Percentiles rank a stretch among this genome's conserved stretches.
phyloP scores from a whole-genome alignment of 2,888 invertebrate genomes.

The Congeria kusceri region DNA sequence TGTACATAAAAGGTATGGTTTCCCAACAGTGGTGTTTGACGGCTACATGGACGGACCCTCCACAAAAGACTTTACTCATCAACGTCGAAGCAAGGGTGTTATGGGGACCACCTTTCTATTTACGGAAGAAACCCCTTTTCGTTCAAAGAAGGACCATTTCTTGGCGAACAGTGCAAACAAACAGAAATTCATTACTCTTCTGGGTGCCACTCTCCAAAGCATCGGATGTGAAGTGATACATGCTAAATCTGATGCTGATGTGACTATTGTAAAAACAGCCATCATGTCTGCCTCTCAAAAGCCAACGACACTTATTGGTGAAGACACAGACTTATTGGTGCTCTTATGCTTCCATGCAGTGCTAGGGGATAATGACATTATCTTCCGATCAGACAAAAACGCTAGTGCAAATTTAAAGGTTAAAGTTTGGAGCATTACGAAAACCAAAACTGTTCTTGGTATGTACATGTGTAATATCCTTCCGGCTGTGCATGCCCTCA shows the following conservation, averaged over 20 bases:
- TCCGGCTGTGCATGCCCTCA: conserved; percentile 60
- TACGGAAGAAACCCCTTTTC: conserved; percentile 35
- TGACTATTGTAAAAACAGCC: conserved; percentile 65
- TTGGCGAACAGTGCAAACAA: conserved; percentile 63
- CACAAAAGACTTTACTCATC: conserved; percentile 55
- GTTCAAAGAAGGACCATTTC: conserved; percentile 58
- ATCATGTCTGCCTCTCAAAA: conserved; percentile 31
- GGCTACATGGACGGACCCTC: conserved; percentile 42
- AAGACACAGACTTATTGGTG: conserved; percentile 74
- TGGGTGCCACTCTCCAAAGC: conserved; percentile 35
- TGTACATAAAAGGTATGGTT: neutral
- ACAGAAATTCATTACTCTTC: conserved; percentile 63
- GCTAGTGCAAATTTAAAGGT: neutral
- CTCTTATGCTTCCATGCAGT: conserved; percentile 63
- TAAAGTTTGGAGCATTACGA: conserved; percentile 61
- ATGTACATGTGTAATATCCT: conserved; percentile 33
- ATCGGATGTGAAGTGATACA: conserved; percentile 41
- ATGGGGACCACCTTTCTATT: conserved; percentile 52
- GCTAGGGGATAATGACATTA: conserved; percentile 30
- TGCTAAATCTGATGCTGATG: conserved; percentile 69
- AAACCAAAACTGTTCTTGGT: conserved; percentile 39
- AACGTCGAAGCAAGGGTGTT: conserved; percentile 47
- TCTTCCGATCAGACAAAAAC: conserved; percentile 49
- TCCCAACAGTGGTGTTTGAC: conserved; percentile 40
- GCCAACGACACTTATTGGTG: conserved; percentile 63